phyloP scores from a whole-genome alignment of 2,888 invertebrate genomes.

The Pardosa pseudoannulata region DNA sequence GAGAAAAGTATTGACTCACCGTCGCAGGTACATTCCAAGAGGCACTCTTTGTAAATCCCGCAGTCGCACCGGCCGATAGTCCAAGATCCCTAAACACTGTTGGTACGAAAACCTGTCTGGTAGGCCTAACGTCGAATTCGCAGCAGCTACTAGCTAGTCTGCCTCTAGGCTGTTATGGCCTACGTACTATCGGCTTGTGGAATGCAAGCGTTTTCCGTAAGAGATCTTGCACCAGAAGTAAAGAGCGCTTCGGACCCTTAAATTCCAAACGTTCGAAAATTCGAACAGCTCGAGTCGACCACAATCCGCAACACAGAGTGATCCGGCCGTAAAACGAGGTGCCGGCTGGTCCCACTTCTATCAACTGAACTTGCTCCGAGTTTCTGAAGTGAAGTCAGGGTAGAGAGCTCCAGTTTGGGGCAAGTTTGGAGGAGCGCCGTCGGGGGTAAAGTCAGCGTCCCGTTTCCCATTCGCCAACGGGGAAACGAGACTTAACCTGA shows the following conservation, averaged over 20 bases:
- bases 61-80: conserved; percentile 47
- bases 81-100: conserved; percentile 34
- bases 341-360: conserved; percentile 24
- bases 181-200: conserved; percentile 57
- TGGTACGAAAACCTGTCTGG: conserved; percentile 67
- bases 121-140: conserved; percentile 63
- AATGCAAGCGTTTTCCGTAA: conserved; percentile 25
- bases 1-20: conserved; percentile 11
- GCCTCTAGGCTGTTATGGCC: conserved; percentile 67
- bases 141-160: conserved; percentile 58
- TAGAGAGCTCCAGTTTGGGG: conserved; percentile 27
- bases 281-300: neutral
- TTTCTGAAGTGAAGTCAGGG: conserved; percentile 27
- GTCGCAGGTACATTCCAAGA: conserved; percentile 29
- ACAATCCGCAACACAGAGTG: conserved; percentile 6
- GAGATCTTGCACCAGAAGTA: conserved; percentile 14
- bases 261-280: conserved; percentile 4
- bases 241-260: neutral
- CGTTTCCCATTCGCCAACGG: conserved; percentile 50
- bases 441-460: conserved; percentile 27
- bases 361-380: conserved; percentile 32
- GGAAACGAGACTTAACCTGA: conserved; percentile 11
- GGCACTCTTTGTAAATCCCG: conserved; percentile 26
- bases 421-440: conserved; percentile 47
- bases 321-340: conserved; percentile 26